Conservation (phyloP, 92 coral and sea anemone genomes). For the Porites divaricata region DNA sequence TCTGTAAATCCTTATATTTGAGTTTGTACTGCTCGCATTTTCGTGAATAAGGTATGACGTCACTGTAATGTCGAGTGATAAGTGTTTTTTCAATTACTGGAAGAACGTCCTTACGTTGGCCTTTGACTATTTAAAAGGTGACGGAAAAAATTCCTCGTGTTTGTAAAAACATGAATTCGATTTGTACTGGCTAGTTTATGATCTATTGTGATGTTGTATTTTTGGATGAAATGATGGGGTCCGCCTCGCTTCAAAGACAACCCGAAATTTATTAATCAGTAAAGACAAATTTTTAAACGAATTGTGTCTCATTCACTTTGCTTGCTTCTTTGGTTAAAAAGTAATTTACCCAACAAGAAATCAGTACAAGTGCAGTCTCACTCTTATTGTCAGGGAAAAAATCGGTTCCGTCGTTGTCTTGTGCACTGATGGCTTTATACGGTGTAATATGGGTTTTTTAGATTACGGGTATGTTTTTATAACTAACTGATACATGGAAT, state of each 20-base stretch:
- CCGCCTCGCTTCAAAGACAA: not conserved
- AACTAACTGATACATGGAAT: too few relatives aligned
- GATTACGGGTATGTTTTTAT: too few relatives aligned
- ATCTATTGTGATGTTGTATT: conserved; percentile 25
- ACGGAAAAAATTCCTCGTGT: not conserved
- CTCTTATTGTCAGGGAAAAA: too few relatives aligned
- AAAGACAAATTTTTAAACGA: not conserved
- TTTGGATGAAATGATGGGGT: conserved; percentile 27
- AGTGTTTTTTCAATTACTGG: not conserved
- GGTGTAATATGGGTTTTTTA: too few relatives aligned
- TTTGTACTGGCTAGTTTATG: conserved; percentile 2
- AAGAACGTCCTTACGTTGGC: not conserved
- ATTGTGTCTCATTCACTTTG: too few relatives aligned
- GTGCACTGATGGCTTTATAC: too few relatives aligned
- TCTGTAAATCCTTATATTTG: not conserved
- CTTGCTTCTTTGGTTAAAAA: too few relatives aligned
- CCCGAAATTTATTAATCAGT: not conserved
- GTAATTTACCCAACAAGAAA: too few relatives aligned
- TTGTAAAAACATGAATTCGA: conserved; percentile 17
- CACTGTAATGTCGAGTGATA: not conserved
- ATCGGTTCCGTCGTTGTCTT: too few relatives aligned
- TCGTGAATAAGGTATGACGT: not conserved
- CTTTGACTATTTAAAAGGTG: not conserved
- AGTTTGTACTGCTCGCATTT: not conserved
- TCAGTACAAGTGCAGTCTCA: too few relatives aligned